These are phyloP conservation scores for Gisinianus flammeolus DNA, from an alignment of 2,888 invertebrate species.

Conservation along the genomic window DNA sequence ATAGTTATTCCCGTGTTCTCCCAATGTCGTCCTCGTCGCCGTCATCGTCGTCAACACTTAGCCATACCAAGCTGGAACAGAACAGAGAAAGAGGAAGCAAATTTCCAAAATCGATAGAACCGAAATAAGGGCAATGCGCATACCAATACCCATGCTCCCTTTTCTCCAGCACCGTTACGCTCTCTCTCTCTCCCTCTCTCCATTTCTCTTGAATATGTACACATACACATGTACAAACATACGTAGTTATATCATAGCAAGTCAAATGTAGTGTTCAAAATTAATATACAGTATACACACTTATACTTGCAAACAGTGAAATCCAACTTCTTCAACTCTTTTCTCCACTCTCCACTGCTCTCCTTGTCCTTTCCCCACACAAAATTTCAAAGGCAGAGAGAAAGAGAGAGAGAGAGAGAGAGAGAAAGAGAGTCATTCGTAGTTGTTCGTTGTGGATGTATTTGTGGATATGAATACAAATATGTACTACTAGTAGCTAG, in stretches of 20 bases:
- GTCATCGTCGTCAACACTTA: not conserved
- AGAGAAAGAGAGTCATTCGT: not conserved
- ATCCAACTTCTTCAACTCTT: not conserved
- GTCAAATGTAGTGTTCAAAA: not conserved
- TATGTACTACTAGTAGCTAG: too few species aligned
- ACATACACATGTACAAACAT: not conserved
- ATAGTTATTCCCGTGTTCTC: not conserved
- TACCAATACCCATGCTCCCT: conserved; percentile 35
- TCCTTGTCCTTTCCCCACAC: not conserved
- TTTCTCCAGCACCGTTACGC: not conserved
- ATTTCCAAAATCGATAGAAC: conserved; percentile 45
- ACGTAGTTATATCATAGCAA: not conserved
- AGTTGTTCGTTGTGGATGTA: too few species aligned
- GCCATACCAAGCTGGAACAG: not conserved
- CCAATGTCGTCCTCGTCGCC: not conserved
- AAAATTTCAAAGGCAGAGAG: not conserved
- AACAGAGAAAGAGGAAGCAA: conserved; percentile 4
- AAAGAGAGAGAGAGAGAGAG: not conserved
- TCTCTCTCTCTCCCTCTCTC: conserved; percentile 23
- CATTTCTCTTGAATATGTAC: conserved; percentile 12
- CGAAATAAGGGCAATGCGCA: conserved; percentile 47
- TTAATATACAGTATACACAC: not conserved
- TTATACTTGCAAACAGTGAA: not conserved
- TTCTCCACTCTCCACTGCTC: not conserved
- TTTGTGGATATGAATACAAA: too few species aligned